Evolutionary conservation across 2,797 vertebrate genomes (phyloP), one percentile per base, ranked within the genome.

Genomic region (Psittacula derbiana): DNA sequence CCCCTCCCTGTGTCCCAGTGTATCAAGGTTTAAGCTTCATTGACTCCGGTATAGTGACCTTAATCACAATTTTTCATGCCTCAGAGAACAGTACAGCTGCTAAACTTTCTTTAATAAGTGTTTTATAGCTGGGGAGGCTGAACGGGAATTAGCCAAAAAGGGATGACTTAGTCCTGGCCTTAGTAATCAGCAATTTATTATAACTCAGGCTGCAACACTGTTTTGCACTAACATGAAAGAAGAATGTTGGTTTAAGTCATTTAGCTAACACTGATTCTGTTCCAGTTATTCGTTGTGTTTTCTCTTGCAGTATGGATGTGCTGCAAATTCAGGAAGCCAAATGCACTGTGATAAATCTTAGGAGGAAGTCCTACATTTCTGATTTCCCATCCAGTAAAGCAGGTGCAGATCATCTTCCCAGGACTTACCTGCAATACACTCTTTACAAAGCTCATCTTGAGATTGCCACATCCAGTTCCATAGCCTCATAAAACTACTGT

Each of bases 51-150:
- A 95, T 93, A 83, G 78, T 3, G 12, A 95, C 61, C 72, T 88
- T 94, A 93, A 95, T 89, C 83, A 94, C 85, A 81, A 76, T 92
- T 93, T 92, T 88, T 93, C 83, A 96, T 95, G 96, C 92, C 58
- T 93, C 91, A 97, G 69, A 94, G 86, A 93, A 66, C 88, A 95
- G 95, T 31, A 94, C 90, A 95, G 90, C 94, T 92, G 86, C 90
- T 95, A 97, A 96, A 89, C 20, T 82, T 92, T 95, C 85, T 92
- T 93, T 93, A 96, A 91, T 89, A 92, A 66, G 87, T 70, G 80
- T 75, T 96, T 93, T 94, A 87, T 65, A 88, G 72, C 40, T 74
- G 58, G 18, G 38, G 75, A 92, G 84, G 60, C 52, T 67, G 87
- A 92, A 90, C 49, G 70, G 79, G 83, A 95, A 95, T 88, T 91